Percentiles rank a stretch among this genome's conserved stretches.
phyloP scores from a whole-genome alignment of 2,113 vertebrate genomes.

The Lophura nycthemera region DNA sequence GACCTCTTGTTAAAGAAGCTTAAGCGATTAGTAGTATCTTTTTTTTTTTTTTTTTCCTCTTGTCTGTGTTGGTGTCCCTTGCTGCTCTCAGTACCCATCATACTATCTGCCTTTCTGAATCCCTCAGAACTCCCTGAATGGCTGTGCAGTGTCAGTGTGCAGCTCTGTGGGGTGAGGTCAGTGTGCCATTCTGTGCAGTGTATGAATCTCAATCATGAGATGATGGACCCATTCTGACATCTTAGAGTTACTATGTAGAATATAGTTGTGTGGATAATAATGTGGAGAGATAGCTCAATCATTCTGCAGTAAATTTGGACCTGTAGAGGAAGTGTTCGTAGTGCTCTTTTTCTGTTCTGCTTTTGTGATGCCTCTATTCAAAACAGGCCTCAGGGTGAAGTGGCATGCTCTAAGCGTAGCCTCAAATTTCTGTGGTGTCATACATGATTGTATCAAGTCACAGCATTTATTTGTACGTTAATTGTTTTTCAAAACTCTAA shows the following conservation, averaged over 20 bases:
- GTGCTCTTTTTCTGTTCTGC: neutral
- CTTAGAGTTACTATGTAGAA: neutral
- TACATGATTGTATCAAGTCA: neutral
- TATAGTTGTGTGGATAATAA: neutral
- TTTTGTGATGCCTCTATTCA: neutral
- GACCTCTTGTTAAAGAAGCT: neutral
- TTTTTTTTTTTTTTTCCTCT: neutral
- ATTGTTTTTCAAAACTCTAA: neutral
- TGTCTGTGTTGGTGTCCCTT: neutral
- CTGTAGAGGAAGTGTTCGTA: neutral
- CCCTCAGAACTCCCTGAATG: rapidly evolving
- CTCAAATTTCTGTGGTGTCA: rapidly evolving
- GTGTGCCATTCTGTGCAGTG: neutral
- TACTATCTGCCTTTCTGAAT: neutral
- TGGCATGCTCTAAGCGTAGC: rapidly evolving
- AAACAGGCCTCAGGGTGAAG: neutral
- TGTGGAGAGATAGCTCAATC: rapidly evolving
- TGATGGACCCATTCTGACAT: neutral
- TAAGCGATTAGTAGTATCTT: neutral
- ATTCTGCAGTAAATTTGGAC: neutral
- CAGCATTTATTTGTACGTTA: neutral
- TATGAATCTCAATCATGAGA: neutral
- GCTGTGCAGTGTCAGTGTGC: rapidly evolving
- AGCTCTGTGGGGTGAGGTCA: neutral
- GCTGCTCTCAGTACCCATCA: neutral